Conservation (phyloP, 2,113 vertebrate genomes). For the Zeus faber region DNA sequence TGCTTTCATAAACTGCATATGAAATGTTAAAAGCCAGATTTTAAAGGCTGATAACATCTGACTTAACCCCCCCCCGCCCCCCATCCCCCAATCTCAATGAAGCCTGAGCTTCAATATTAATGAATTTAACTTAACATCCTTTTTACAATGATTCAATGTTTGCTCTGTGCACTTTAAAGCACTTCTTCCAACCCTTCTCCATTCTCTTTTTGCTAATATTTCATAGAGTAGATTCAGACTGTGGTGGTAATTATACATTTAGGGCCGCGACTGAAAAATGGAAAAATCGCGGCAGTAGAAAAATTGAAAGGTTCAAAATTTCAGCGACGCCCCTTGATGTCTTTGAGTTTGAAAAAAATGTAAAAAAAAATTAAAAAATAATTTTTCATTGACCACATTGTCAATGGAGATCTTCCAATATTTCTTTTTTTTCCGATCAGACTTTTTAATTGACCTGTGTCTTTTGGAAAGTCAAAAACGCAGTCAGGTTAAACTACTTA, state of each 20-base stretch:
- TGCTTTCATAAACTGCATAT: conserved; percentile 74
- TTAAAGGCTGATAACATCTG: conserved; percentile 60
- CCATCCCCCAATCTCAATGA: no score
- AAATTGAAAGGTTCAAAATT: no score
- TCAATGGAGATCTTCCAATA: conserved; percentile 39
- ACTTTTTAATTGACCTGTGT: conserved; percentile 45
- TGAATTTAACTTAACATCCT: conserved; percentile 60
- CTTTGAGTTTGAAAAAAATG: conserved; percentile 13
- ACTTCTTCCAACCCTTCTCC: conserved; percentile 28
- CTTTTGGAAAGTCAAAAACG: conserved; percentile 26
- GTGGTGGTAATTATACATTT: conserved; percentile 30
- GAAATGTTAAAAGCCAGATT: conserved; percentile 62
- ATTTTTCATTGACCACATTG: no score
- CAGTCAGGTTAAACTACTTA: conserved; percentile 27
- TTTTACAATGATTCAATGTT: conserved; percentile 67
- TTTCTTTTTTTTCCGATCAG: conserved; percentile 3
- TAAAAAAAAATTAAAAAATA: conserved; percentile 32
- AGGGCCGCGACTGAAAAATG: conserved; percentile 13
- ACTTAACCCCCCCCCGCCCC: conserved; percentile 62
- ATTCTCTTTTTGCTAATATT: conserved; percentile 37
- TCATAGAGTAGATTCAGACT: conserved; percentile 19
- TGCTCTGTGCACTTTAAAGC: conserved; percentile 55
- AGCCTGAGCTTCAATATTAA: conserved; percentile 64
- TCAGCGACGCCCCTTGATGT: not conserved
- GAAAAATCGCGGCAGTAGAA: not conserved